A percentile compares a stretch with the other conserved stretches of the same genome.
Conservation (phyloP, 2,888 invertebrate genomes). For the Taenaris catops region DNA sequence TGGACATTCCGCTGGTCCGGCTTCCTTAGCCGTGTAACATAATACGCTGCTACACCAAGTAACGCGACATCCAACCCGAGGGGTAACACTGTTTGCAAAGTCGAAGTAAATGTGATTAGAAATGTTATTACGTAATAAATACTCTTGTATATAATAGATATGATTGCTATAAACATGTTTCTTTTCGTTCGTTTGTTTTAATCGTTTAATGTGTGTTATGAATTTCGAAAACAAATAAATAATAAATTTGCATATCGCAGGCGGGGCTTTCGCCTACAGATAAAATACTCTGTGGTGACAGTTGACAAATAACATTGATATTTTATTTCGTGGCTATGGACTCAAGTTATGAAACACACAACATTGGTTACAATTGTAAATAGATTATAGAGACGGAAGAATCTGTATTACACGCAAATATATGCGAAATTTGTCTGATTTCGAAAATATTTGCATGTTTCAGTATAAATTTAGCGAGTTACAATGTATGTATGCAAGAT, state of each 20-base stretch:
- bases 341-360: no score
- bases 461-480: no score
- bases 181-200: slow-evolving; percentile 45
- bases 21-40: slow-evolving; percentile 48
- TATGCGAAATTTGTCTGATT: no score
- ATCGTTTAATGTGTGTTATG: slow-evolving; percentile 34
- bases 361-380: no score
- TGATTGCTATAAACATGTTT: slow-evolving; percentile 51
- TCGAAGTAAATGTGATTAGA: slow-evolving; percentile 40
- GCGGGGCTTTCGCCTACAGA: slow-evolving; percentile 19
- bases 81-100: slow-evolving; percentile 60
- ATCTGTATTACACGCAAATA: no score
- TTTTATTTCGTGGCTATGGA: no score
- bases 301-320: no score
- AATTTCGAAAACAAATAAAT: slow-evolving; percentile 52
- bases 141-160: slow-evolving; percentile 41
- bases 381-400: no score
- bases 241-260: slow-evolving; percentile 15
- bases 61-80: slow-evolving; percentile 58
- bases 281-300: no score
- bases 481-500: no score
- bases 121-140: slow-evolving; percentile 41
- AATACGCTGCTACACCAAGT: slow-evolving; percentile 52
- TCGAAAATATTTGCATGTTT: no score
- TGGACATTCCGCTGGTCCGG: slow-evolving; percentile 55